Conservation (phyloP, 1,140 invertebrate species). For the Drosophila jambulina region DNA sequence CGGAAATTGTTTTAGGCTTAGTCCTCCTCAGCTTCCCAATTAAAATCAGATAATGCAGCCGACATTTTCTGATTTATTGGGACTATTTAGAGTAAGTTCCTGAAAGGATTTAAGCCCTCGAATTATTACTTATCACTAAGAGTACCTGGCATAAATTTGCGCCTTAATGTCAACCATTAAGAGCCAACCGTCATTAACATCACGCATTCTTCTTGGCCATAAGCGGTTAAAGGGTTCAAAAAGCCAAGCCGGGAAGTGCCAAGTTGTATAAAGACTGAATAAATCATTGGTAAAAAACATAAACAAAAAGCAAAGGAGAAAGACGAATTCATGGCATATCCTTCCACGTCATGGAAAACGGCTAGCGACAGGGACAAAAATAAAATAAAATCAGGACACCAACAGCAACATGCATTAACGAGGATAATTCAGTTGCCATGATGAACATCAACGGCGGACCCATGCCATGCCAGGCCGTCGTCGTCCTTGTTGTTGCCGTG, state of each 20-base stretch:
- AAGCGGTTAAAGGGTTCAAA: constrained; percentile 47
- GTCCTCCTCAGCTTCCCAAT: neutral
- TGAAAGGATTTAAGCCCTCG: neutral
- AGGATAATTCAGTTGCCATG: constrained; percentile 49
- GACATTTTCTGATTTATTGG: neutral
- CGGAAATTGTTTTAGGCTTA: constrained; percentile 32
- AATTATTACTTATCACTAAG: neutral
- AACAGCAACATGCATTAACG: constrained; percentile 27
- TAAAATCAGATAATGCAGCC: neutral
- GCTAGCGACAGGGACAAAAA: constrained; percentile 19
- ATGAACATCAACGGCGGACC: constrained; percentile 29
- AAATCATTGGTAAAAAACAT: constrained; percentile 44
- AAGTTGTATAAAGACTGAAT: constrained; percentile 24
- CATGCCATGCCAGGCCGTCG: constrained; percentile 6
- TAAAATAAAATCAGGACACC: constrained; percentile 1
- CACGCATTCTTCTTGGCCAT: constrained; percentile 26
- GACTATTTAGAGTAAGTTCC: neutral
- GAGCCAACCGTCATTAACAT: constrained; percentile 19
- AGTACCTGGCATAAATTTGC: constrained; percentile 4
- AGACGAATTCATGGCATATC: constrained; percentile 44
- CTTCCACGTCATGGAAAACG: constrained; percentile 38
- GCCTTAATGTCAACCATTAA: constrained; percentile 22
- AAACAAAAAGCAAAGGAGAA: constrained; percentile 13
- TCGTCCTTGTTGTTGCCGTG: constrained; percentile 25
- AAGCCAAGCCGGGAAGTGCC: constrained; percentile 31